These are phyloP conservation scores for Heliconius hortense DNA, from an alignment of 2,888 invertebrate species.

Conservation along the genomic window DNA sequence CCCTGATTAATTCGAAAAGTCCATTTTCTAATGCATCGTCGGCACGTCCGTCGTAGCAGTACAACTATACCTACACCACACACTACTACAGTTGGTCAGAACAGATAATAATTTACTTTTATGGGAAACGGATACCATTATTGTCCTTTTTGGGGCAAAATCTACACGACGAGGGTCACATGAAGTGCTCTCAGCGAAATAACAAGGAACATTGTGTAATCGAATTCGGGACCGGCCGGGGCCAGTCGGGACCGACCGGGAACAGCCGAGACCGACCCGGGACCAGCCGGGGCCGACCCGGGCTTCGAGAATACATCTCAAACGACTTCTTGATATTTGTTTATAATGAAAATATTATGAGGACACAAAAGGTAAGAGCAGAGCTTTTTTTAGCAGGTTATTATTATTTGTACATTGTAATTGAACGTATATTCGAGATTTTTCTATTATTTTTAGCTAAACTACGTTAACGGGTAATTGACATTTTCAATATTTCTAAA, in stretches of 20 bases:
- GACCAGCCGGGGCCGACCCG: not conserved
- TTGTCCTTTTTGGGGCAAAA: slow-evolving; percentile 1
- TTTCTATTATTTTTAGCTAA: slow-evolving; percentile 3
- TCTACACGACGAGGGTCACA: slow-evolving; percentile 13
- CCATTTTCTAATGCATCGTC: no score
- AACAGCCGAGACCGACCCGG: not conserved
- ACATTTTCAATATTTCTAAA: no score
- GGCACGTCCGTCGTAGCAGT: no score
- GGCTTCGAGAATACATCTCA: not conserved
- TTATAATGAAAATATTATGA: slow-evolving; percentile 7
- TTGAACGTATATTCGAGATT: not conserved
- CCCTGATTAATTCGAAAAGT: no score
- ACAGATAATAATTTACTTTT: not conserved
- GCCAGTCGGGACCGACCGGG: not conserved
- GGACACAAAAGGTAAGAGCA: slow-evolving; percentile 1
- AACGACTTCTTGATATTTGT: slow-evolving; percentile 1
- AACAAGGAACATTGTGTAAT: slow-evolving; percentile 3
- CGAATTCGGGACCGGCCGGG: not conserved
- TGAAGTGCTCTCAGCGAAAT: slow-evolving; percentile 24
- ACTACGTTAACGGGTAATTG: not conserved
- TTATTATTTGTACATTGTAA: not conserved
- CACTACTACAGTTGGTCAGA: not conserved
- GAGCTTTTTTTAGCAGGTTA: no score
- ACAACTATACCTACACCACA: no score
- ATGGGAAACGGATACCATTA: not conserved